These are phyloP conservation scores for Metalampra italica DNA, from an alignment of 2,888 invertebrate genomes.

Conservation along the genomic window DNA sequence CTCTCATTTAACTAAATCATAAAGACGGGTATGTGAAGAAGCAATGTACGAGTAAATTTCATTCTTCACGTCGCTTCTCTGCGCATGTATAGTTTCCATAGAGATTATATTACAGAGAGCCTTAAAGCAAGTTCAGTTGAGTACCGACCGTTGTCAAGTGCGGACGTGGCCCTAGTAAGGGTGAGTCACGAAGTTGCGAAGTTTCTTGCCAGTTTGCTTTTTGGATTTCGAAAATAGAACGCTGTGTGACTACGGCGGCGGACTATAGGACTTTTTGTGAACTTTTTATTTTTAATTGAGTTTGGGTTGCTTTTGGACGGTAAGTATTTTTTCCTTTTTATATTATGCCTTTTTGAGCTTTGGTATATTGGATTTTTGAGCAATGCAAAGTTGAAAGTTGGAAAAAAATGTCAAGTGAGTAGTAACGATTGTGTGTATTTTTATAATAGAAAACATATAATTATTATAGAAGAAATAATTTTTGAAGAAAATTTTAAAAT, in stretches of 20 bases:
- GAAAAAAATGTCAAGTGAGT: no score
- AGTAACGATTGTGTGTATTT: no score
- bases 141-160: conserved; percentile 30
- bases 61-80: conserved; percentile 23
- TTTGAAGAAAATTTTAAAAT: no score
- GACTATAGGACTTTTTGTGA: conserved; percentile 2
- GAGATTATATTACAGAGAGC: conserved; percentile 42
- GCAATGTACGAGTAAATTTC: conserved; percentile 24
- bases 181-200: conserved; percentile 25
- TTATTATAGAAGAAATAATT: no score
- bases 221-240: conserved; percentile 1
- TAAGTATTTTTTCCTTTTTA: not conserved
- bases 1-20: not conserved
- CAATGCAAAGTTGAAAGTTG: no score
- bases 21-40: not conserved
- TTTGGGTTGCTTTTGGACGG: not conserved
- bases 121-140: conserved; percentile 42
- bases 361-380: not conserved
- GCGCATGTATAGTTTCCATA: conserved; percentile 54
- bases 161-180: conserved; percentile 27
- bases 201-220: conserved; percentile 22
- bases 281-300: not conserved
- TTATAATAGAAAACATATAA: no score
- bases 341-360: not conserved
- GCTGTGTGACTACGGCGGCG: no score